These are phyloP conservation scores for Callipepla squamata DNA, from an alignment of 2,113 vertebrate genomes.

Conservation along the genomic window DNA sequence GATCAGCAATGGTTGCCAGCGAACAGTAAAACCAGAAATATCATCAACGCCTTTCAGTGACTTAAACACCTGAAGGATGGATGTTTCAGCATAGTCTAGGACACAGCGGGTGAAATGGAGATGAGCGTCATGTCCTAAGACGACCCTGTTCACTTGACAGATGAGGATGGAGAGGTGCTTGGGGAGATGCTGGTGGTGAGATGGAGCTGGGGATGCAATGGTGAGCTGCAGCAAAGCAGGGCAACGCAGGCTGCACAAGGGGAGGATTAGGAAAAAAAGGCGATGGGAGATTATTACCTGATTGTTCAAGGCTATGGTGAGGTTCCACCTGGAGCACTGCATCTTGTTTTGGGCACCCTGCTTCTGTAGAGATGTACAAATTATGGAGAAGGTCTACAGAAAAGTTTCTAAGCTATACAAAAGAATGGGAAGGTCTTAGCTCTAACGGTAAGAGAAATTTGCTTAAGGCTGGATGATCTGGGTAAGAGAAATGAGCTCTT, in stretches of 20 bases:
- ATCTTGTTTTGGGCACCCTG: slow-evolving; percentile 72
- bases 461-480: not conserved
- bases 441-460: not conserved
- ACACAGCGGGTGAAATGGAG: slow-evolving; percentile 16
- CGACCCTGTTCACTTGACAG: not conserved
- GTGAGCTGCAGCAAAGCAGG: slow-evolving; percentile 24
- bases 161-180: slow-evolving; percentile 31
- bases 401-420: slow-evolving; percentile 28
- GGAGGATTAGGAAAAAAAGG: slow-evolving; percentile 9
- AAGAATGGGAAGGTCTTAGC: slow-evolving; percentile 8
- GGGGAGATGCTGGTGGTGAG: not conserved
- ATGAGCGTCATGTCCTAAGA: not conserved
- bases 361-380: slow-evolving; percentile 74
- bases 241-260: not conserved
- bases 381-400: slow-evolving; percentile 65
- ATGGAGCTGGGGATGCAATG: slow-evolving; percentile 50
- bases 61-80: not conserved
- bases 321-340: slow-evolving; percentile 73
- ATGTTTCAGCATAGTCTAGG: not conserved
- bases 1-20: not conserved
- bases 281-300: slow-evolving; percentile 62
- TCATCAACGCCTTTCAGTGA: not conserved
- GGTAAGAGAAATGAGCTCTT: not conserved
- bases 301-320: slow-evolving; percentile 74
- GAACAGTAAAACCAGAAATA: not conserved